Percentiles rank a stretch among this genome's conserved stretches.
Conservation (phyloP, 2,797 vertebrate species). For the Tamandua tetradactyla region DNA sequence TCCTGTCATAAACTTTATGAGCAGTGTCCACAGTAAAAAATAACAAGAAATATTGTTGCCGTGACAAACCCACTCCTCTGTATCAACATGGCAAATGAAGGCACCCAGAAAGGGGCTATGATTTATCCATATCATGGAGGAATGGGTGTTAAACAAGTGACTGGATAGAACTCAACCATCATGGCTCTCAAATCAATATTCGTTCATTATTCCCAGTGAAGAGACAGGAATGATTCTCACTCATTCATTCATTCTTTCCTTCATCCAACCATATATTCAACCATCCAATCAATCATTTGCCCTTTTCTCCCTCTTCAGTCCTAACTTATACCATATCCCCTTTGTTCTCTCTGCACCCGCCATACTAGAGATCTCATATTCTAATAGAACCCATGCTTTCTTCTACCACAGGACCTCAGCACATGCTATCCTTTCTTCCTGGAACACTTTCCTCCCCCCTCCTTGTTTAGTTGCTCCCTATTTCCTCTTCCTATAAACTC, state of each 20-base stretch:
- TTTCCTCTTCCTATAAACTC: neutral
- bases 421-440: neutral
- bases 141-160: neutral
- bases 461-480: neutral
- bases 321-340: too few relatives aligned
- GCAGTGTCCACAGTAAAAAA: neutral
- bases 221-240: too few relatives aligned
- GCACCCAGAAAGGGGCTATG: neutral
- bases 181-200: neutral
- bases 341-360: neutral
- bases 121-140: neutral
- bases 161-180: accelerated
- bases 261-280: neutral
- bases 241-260: too few relatives aligned
- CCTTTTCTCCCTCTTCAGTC: neutral
- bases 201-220: neutral
- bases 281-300: neutral
- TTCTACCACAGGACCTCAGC: neutral
- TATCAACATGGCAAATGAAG: neutral
- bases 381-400: neutral
- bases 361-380: too few relatives aligned
- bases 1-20: neutral
- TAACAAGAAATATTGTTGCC: neutral
- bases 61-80: neutral
- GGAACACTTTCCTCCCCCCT: neutral